These are phyloP conservation scores for Drosophila gaucha DNA, from an alignment of 2,888 invertebrate genomes.

Conservation along the genomic window DNA sequence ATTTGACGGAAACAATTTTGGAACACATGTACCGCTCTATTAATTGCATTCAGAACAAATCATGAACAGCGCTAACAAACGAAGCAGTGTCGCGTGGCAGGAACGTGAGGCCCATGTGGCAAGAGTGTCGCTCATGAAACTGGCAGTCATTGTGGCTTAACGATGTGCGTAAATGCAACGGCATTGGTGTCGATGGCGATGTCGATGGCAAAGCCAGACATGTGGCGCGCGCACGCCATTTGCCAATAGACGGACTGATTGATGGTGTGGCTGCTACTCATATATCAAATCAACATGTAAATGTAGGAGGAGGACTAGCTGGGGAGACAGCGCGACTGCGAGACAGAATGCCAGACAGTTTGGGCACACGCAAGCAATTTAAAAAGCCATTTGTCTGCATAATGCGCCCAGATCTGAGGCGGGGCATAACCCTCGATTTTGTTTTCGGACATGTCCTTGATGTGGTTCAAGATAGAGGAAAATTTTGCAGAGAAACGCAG, in stretches of 20 bases:
- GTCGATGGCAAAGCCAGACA: constrained; percentile 19
- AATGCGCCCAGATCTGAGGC: constrained; percentile 32
- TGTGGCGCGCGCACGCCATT: constrained; percentile 28
- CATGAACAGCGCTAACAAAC: constrained; percentile 16
- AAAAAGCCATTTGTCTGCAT: constrained; percentile 71
- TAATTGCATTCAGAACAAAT: constrained; percentile 7
- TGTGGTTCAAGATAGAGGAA: constrained; percentile 37
- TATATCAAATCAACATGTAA: constrained; percentile 76
- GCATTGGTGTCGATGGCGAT: constrained; percentile 1
- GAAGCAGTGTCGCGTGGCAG: neutral
- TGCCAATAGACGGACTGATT: constrained; percentile 64
- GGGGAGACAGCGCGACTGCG: constrained; percentile 20
- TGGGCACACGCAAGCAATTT: constrained; percentile 73
- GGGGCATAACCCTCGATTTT: constrained; percentile 2
- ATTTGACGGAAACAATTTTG: neutral
- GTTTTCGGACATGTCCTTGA: constrained; percentile 25
- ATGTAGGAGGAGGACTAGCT: constrained; percentile 32
- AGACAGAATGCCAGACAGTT: constrained; percentile 28
- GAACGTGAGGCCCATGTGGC: constrained; percentile 6
- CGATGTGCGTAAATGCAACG: constrained; percentile 56
- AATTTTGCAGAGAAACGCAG: constrained; percentile 27
- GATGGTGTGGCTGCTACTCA: constrained; percentile 64
- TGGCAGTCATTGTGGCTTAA: constrained; percentile 36
- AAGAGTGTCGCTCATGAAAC: constrained; percentile 12
- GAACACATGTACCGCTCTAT: constrained; percentile 5